phyloP scores from a whole-genome alignment of 2,113 vertebrate genomes.

The Odobenus rosmarus region DNA sequence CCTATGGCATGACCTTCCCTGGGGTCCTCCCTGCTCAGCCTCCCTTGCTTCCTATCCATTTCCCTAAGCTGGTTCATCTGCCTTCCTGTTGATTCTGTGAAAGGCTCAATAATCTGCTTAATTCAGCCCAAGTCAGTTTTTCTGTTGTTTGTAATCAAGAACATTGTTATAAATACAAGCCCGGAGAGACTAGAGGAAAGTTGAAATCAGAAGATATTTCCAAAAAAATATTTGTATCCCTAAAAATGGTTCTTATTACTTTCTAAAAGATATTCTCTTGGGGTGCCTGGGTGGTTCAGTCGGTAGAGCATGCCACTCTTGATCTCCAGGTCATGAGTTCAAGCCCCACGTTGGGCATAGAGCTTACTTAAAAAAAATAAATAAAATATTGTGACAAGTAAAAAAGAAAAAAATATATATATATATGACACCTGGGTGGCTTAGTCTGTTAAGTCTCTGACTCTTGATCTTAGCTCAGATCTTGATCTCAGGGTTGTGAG shows the following conservation, averaged over 20 bases:
- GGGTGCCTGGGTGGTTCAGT: neutral
- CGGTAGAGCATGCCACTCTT: neutral
- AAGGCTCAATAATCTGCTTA: neutral
- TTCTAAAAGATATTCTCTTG: neutral
- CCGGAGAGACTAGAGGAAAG: neutral
- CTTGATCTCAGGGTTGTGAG: neutral
- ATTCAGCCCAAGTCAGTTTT: neutral
- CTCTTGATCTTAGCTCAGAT: neutral
- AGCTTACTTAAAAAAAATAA: neutral
- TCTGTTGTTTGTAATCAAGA: constrained; percentile 4
- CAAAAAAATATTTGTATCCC: neutral
- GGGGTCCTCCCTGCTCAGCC: neutral
- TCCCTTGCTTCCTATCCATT: neutral
- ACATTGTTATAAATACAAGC: neutral
- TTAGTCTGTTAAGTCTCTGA: neutral
- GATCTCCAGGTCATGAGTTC: neutral
- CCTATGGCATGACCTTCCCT: neutral
- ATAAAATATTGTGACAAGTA: neutral
- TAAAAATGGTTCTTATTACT: neutral
- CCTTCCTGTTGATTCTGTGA: constrained; percentile 20
- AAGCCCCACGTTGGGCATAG: neutral
- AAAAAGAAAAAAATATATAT: neutral
- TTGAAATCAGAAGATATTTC: neutral
- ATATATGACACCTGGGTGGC: too few species aligned
- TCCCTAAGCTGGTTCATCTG: neutral